phyloP scores from a whole-genome alignment of 53 echinoderm and acorn worm species.

The Hippasteria phrygiana region DNA sequence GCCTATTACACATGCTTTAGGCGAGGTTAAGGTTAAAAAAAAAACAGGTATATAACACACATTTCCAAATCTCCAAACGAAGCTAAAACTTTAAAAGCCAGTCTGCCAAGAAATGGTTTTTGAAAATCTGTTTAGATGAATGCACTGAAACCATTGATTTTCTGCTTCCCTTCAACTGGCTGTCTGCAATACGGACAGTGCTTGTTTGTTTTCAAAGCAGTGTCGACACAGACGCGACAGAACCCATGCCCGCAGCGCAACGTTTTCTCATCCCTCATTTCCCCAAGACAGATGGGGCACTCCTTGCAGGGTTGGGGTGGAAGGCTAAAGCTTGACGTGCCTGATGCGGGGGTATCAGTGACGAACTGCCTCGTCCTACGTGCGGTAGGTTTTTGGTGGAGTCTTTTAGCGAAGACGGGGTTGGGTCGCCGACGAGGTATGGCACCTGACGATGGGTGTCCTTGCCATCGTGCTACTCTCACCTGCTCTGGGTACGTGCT shows the following conservation, averaged over 20 bases:
- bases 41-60: too few species aligned
- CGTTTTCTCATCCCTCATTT: slow-evolving; percentile 17
- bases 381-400: not conserved
- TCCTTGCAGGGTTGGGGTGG: not conserved
- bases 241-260: slow-evolving; percentile 27
- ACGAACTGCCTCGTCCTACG: too few species aligned
- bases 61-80: too few species aligned
- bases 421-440: too few species aligned
- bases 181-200: slow-evolving; percentile 26
- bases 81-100: too few species aligned
- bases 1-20: too few species aligned
- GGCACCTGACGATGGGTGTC: not conserved
- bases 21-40: too few species aligned
- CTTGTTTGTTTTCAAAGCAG: not conserved
- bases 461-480: not conserved
- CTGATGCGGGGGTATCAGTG: too few species aligned
- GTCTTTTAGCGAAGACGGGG: not conserved
- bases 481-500: not conserved
- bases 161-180: not conserved
- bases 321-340: not conserved
- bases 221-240: slow-evolving; percentile 16
- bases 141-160: too few species aligned
- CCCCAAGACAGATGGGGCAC: slow-evolving; percentile 24
- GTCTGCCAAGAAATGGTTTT: too few species aligned
- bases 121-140: too few species aligned